Conservation (phyloP, 1,140 invertebrate species). For the Caenorhabditis inopinata region DNA sequence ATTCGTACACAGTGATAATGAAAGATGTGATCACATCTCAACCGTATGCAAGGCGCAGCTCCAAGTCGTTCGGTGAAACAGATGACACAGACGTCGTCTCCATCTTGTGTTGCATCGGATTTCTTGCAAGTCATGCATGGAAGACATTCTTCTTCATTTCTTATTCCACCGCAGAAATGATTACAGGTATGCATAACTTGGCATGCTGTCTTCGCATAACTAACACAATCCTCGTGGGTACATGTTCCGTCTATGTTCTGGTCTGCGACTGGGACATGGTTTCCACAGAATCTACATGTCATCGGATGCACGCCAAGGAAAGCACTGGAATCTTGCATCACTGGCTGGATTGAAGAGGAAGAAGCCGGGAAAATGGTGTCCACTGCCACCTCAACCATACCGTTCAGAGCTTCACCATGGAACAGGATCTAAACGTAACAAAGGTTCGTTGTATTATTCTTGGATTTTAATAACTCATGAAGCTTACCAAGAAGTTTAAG, state of each 20-base stretch:
- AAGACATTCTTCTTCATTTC: slow-evolving; percentile 79
- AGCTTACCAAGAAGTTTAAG: slow-evolving; percentile 50
- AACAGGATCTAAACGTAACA: slow-evolving; percentile 34
- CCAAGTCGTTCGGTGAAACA: slow-evolving; percentile 94
- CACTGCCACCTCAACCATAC: slow-evolving; percentile 36
- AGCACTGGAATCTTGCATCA: not conserved
- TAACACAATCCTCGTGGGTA: slow-evolving; percentile 86
- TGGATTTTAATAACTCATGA: not conserved
- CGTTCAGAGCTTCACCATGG: slow-evolving; percentile 39
- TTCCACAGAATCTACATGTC: slow-evolving; percentile 84
- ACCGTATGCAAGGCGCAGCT: slow-evolving; percentile 82
- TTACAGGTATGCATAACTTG: slow-evolving; percentile 80
- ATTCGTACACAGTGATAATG: slow-evolving; percentile 86
- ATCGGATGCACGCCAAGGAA: slow-evolving; percentile 65
- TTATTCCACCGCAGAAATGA: slow-evolving; percentile 86
- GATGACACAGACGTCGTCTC: slow-evolving; percentile 99
- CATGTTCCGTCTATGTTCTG: slow-evolving; percentile 84
- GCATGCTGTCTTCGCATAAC: slow-evolving; percentile 76
- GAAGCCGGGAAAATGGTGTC: slow-evolving; percentile 8
- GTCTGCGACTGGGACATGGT: slow-evolving; percentile 64
- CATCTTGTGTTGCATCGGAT: slow-evolving; percentile 75
- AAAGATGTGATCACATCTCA: slow-evolving; percentile 92
- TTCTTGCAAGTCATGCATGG: slow-evolving; percentile 77
- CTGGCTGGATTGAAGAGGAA: not conserved
- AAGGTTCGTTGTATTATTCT: too few relatives aligned